Evolutionary conservation across 2,797 vertebrate species (phyloP).

Genomic region (Discoglossus pictus): DNA sequence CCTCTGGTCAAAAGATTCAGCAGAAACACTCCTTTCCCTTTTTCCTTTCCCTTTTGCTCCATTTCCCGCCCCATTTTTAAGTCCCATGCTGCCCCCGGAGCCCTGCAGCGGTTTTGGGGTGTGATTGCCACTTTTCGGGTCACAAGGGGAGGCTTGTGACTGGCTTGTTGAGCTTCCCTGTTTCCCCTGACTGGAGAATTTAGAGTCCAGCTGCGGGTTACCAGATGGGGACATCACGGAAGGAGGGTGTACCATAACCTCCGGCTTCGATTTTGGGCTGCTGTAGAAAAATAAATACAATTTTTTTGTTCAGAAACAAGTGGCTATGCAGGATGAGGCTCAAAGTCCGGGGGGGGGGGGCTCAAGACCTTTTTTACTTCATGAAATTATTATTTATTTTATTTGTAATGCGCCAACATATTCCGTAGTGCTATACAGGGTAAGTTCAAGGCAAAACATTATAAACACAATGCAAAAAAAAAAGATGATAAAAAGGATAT

Average conservation of each 20-base stretch:
- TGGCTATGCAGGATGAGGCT: too few species aligned
- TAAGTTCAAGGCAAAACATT: too few species aligned
- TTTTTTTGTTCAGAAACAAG: too few species aligned
- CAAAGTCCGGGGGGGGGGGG: too few species aligned
- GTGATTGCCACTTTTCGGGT: slow-evolving; percentile 89
- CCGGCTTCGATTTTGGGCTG: slow-evolving; percentile 99
- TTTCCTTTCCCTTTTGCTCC: slow-evolving; percentile 97
- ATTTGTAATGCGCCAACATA: too few species aligned
- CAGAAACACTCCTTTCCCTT: slow-evolving; percentile 94
- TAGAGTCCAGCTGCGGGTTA: slow-evolving; percentile 97
- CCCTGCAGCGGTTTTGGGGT: slow-evolving; percentile 88
- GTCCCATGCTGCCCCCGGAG: slow-evolving; percentile 90
- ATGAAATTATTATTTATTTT: too few species aligned
- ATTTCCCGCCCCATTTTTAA: slow-evolving; percentile 93
- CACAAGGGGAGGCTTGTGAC: slow-evolving; percentile 95
- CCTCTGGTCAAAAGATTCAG: slow-evolving; percentile 95
- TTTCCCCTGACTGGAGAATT: slow-evolving; percentile 98
- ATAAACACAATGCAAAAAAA: too few species aligned
- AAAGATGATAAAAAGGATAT: too few species aligned
- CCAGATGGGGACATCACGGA: slow-evolving; percentile 98
- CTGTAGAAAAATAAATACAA: slow-evolving; percentile 63
- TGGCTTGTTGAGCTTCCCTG: slow-evolving; percentile 93
- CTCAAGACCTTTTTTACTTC: too few species aligned
- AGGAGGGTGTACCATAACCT: slow-evolving; percentile 99
- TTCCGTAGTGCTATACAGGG: too few species aligned